Conservation (phyloP, 2,888 invertebrate genomes). For the Cataglyphis albicans region DNA sequence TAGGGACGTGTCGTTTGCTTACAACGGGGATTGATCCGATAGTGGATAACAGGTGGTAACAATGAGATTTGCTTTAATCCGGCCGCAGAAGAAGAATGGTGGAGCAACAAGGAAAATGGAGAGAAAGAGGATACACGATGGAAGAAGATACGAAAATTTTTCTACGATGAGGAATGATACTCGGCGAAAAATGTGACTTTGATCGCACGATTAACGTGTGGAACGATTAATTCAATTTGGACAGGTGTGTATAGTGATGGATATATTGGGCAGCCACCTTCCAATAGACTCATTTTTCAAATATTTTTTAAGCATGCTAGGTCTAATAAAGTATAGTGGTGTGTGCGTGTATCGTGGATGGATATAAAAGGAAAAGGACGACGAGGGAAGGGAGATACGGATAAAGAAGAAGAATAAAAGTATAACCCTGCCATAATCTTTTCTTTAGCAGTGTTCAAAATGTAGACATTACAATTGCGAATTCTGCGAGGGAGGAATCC, state of each 20-base stretch:
- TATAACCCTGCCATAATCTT: constrained; percentile 48
- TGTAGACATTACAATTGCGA: constrained; percentile 30
- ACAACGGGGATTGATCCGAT: constrained; percentile 49
- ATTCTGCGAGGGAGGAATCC: constrained; percentile 21
- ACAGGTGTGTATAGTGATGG: constrained; percentile 81
- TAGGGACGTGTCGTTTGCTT: constrained; percentile 65
- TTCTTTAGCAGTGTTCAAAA: constrained; percentile 44
- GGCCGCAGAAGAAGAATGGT: constrained; percentile 54
- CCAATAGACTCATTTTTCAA: constrained; percentile 84
- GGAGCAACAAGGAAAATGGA: too few relatives aligned
- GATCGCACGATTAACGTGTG: constrained; percentile 63
- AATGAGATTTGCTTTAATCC: constrained; percentile 77
- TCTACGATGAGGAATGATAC: constrained; percentile 54
- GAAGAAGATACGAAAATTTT: constrained; percentile 16
- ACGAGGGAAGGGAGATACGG: constrained; percentile 58
- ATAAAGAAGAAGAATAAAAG: neutral
- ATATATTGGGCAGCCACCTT: constrained; percentile 79
- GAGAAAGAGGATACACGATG: neutral
- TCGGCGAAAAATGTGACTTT: constrained; percentile 44
- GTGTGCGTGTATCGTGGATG: constrained; percentile 73
- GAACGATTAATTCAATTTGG: constrained; percentile 36
- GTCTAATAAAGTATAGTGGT: constrained; percentile 79
- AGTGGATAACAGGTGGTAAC: constrained; percentile 63
- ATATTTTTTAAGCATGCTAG: constrained; percentile 85
- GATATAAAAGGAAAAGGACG: constrained; percentile 45